Base-by-base conservation (phyloP, 2,113 vertebrate genomes). In the Colinus virginianus region DNA sequence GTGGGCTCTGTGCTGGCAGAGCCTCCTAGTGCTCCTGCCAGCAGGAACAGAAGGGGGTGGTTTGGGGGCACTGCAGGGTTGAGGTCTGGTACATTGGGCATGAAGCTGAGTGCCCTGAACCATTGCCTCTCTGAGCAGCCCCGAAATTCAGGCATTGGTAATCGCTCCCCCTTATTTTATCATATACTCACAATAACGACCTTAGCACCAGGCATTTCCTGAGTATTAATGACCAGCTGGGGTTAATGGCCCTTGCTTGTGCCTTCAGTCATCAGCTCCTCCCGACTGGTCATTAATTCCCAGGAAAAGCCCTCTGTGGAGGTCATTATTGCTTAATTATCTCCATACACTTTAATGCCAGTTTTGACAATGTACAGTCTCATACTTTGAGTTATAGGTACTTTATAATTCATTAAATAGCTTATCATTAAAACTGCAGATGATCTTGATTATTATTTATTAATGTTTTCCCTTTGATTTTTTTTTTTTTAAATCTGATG, bases 341-440 rank as follows among this genome's bases (percentile, higher is more conserved):
- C 96, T 96, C 96, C 97, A 97, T 98, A 97, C 96, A 97, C 97
- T 98, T 98, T 97, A 98, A 97, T 97, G 91, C 96, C 90, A 90
- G 86, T 96, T 97, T 97, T 97, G 95, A 98, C 97, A 97, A 95
- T 96, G 94, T 96, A 93, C 93, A 68, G 95, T 96, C 96, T 97
- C 91, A 93, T 95, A 94, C 95, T 92, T 90, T 97, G 96, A 97
- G 94, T 96, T 97, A 96, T 97, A 96, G 96, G 93, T 95, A 92
- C 88, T 97, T 96, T 96, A 96, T 96, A 97, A 95, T 97, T 97
- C 94, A 95, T 97, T 97, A 96, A 96, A 96, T 95, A 96, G 95
- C 96, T 95, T 96, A 96, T 97, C 90, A 89, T 96, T 96, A 96
- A 96, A 97, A 95, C 95, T 96, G 96, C 94, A 96, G 96, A 97